These are phyloP conservation scores for Bucco capensis DNA, from an alignment of 2,113 vertebrate species.

Conservation along the genomic window DNA sequence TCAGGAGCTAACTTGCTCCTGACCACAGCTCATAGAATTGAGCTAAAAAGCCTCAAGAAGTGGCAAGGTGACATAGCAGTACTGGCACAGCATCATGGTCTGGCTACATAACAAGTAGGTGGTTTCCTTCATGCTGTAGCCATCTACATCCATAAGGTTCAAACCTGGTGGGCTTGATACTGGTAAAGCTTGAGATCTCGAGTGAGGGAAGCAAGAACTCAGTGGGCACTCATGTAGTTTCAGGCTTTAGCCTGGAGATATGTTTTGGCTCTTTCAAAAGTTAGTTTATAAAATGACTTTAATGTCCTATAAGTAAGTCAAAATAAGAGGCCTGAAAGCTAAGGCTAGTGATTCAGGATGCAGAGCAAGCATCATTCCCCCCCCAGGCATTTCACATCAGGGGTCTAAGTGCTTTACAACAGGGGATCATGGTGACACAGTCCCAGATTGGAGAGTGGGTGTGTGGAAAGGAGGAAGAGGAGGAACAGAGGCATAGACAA, in stretches of 20 bases:
- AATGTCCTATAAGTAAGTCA: neutral
- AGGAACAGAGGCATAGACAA: neutral
- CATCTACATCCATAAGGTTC: neutral
- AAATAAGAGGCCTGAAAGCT: neutral
- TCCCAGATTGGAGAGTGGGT: neutral
- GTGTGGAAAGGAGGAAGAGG: neutral
- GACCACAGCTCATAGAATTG: neutral
- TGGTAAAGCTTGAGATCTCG: neutral
- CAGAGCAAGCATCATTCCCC: neutral
- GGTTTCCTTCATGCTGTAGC: neutral
- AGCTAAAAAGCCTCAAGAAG: neutral
- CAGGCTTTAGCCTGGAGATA: neutral
- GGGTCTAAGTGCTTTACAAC: neutral
- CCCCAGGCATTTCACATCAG: neutral
- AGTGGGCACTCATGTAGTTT: accelerated
- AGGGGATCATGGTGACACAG: neutral
- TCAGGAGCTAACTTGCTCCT: neutral
- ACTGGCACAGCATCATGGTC: neutral
- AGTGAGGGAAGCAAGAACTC: neutral
- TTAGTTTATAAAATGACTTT: neutral
- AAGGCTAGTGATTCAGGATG: neutral
- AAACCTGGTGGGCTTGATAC: neutral
- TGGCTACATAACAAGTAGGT: neutral
- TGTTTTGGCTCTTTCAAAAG: neutral
- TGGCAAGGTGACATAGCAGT: accelerated